Evolutionary conservation across 2,888 invertebrate species (phyloP).

Genomic region (Fissipunctia ypsillon): DNA sequence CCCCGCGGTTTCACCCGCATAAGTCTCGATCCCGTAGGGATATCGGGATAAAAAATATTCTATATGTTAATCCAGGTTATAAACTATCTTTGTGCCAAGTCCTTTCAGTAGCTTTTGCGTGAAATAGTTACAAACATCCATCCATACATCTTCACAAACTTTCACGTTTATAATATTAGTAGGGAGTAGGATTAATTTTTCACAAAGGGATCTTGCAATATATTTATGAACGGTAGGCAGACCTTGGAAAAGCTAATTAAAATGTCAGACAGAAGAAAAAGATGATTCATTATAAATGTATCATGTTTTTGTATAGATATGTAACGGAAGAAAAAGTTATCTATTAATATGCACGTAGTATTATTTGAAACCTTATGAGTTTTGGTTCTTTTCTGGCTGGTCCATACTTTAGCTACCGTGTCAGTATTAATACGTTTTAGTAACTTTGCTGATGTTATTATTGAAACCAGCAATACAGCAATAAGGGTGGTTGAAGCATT

Average conservation of each 20-base stretch:
- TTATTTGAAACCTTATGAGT: background rate
- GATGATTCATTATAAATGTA: background rate
- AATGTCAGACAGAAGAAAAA: constrained; percentile 27
- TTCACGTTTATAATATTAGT: too few relatives aligned
- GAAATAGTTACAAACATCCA: too few relatives aligned
- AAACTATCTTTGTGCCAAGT: too few relatives aligned
- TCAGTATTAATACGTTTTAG: background rate
- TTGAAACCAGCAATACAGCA: background rate
- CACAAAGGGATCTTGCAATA: background rate
- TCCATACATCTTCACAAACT: too few relatives aligned
- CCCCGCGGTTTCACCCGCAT: too few relatives aligned
- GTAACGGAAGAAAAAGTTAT: background rate
- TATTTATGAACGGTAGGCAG: constrained; percentile 3
- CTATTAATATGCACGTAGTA: background rate
- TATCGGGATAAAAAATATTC: too few relatives aligned
- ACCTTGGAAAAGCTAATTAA: constrained; percentile 22
- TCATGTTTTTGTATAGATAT: background rate
- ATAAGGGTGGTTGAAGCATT: background rate
- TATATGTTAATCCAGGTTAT: too few relatives aligned
- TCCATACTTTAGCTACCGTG: background rate
- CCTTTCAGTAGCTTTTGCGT: too few relatives aligned
- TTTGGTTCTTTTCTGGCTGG: background rate
- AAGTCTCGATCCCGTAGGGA: too few relatives aligned
- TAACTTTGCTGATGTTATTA: background rate
- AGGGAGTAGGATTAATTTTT: too few relatives aligned